A percentile compares a stretch with the other conserved stretches of the same genome.
Conservation (phyloP, 2,888 invertebrate genomes). For the Cheilosia pagana region DNA sequence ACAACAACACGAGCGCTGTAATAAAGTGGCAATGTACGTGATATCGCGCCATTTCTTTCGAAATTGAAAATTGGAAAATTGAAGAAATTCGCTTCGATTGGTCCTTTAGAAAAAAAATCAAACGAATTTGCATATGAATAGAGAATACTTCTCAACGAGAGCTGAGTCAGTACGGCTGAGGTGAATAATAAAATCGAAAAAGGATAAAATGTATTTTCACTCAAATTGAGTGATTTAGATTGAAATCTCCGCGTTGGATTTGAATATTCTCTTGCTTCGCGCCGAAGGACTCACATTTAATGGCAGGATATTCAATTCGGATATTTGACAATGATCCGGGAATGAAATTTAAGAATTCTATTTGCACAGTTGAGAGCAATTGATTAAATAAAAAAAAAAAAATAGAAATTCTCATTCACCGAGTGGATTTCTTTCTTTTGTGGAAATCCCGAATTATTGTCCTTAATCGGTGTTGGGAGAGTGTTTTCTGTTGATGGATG, state of each 20-base stretch:
- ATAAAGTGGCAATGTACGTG: conserved; percentile 74
- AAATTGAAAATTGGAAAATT: conserved; percentile 74
- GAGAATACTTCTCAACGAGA: neutral
- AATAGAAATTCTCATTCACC: conserved; percentile 17
- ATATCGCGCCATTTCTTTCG: conserved; percentile 62
- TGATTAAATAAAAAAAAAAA: conserved; percentile 62
- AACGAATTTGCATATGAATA: conserved; percentile 71
- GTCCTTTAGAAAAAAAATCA: conserved; percentile 39
- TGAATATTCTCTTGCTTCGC: conserved; percentile 46
- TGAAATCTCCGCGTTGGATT: conserved; percentile 53
- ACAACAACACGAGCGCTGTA: conserved; percentile 51
- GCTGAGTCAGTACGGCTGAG: conserved; percentile 27
- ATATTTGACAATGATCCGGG: conserved; percentile 66
- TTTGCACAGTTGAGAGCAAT: conserved; percentile 74
- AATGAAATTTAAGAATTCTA: conserved; percentile 72
- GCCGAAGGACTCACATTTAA: conserved; percentile 56
- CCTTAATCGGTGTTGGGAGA: conserved; percentile 73
- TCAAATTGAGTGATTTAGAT: conserved; percentile 75
- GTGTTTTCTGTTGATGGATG: conserved; percentile 59
- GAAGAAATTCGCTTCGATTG: conserved; percentile 68
- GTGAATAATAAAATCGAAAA: conserved; percentile 74
- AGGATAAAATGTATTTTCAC: conserved; percentile 74
- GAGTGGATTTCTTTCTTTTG: conserved; percentile 39
- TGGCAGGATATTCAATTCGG: conserved; percentile 71
- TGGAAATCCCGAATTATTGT: conserved; percentile 61